These are phyloP conservation scores for Drosophila paulistorum DNA, from an alignment of 1,140 invertebrate genomes.

Conservation along the genomic window DNA sequence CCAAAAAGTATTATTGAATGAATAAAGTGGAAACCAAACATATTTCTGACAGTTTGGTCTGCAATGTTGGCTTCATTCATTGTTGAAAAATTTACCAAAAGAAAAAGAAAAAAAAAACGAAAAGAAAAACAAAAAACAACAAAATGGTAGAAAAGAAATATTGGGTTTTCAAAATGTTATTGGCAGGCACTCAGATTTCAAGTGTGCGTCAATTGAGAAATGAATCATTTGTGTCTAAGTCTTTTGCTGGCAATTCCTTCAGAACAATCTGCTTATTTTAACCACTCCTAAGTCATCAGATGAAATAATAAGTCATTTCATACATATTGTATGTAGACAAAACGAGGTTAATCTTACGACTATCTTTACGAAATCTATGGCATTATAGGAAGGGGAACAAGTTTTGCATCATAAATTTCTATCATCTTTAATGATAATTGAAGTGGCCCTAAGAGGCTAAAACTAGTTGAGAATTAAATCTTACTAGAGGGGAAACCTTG, in stretches of 20 bases:
- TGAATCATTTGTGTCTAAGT: conserved; percentile 42
- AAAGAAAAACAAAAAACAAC: no score
- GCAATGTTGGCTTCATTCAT: conserved; percentile 8
- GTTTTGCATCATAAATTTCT: no score
- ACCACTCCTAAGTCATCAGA: no score
- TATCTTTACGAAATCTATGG: no score
- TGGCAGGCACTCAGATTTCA: conserved; percentile 67
- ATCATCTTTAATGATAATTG: no score
- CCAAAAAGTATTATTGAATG: conserved; percentile 68
- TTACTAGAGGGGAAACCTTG: no score
- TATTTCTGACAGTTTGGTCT: conserved; percentile 42
- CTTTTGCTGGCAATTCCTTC: neutral
- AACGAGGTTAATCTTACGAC: no score
- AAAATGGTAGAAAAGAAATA: conserved; percentile 11
- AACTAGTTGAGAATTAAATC: no score
- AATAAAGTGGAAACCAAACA: conserved; percentile 39
- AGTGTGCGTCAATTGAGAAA: conserved; percentile 64
- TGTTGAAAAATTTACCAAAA: conserved; percentile 3
- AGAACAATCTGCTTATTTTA: neutral
- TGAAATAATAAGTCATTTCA: no score
- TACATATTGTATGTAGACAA: no score
- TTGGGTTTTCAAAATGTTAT: conserved; percentile 43
- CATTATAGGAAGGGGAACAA: no score
- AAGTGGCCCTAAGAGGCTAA: no score
- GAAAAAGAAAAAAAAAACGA: conserved; percentile 14